Evolutionary conservation across 2,113 vertebrate species (phyloP).

Genomic region (Seriola dumerili): DNA sequence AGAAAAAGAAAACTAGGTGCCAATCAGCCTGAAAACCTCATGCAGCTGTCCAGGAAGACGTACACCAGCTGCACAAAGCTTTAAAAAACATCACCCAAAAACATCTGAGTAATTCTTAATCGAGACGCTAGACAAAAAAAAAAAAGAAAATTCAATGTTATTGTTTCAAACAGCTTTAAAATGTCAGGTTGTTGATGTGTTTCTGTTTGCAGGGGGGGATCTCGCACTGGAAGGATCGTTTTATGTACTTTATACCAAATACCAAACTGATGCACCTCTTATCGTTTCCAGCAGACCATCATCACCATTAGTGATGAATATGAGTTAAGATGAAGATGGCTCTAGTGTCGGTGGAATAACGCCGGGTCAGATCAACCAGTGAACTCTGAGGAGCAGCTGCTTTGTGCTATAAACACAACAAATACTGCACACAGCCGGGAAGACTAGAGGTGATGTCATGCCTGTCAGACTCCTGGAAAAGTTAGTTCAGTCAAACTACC

Average conservation of each 20-base stretch:
- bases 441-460: conserved; percentile 19
- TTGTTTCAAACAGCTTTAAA: conserved; percentile 25
- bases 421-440: background rate
- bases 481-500: conserved; percentile 21
- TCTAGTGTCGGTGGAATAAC: background rate
- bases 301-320: background rate
- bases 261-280: background rate
- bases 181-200: conserved; percentile 16
- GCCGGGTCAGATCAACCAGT: conserved; percentile 3
- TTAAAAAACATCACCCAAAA: conserved; percentile 3
- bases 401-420: conserved; percentile 10
- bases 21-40: background rate
- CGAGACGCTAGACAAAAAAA: background rate
- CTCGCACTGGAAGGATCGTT: background rate
- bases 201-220: background rate
- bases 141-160: background rate
- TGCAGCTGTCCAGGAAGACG: background rate
- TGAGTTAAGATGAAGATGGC: background rate
- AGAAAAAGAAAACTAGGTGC: background rate
- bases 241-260: background rate
- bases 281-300: background rate
- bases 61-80: background rate
- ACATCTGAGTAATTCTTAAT: conserved; percentile 1
- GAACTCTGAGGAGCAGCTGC: conserved; percentile 20
- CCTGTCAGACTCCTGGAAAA: conserved; percentile 30